Evolutionary conservation across 1,140 invertebrate species (phyloP), one percentile per base, ranked within the genome.

Genomic region (Aphelinus certus): DNA sequence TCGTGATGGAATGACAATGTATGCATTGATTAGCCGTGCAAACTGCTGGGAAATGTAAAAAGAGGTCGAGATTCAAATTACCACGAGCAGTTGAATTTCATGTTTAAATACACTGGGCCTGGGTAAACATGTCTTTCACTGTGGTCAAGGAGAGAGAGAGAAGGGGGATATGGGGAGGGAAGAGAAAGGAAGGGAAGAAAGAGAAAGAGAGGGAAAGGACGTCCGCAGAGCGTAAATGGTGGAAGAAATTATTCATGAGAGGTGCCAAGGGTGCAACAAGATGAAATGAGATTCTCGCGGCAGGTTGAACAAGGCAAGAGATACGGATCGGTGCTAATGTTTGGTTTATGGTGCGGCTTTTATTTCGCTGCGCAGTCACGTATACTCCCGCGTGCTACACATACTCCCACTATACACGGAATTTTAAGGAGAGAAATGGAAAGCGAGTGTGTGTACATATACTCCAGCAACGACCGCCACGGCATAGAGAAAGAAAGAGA

Each of bases 231-330:
- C 65, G 65, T 71, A 77, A 79, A 79, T 71, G 76, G 69, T 73
- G 78, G 71, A 77, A 76, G 81, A 83, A 80, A 83, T 83, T 83
- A 83, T 83, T 83, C 81, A 83, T 80, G 79, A 80, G 78, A 81
- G 79, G 78, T 79, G 78, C 79, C 78, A 79, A 72, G 72, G 73
- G 79, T 76, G 79, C 81, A 81, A 83, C 79, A 79, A 83, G 79
- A 83, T 76, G 81, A 79, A 76, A 82, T 76, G 79, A 79, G 79
- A 82, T 82, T 81, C 79, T 70, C 66, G 71, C 69, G 75, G 68
- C 77, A 77, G 79, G 74, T 78, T 72, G 77, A 78, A 77, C 74
- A 71, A 79, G 76, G 47, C 26, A 7, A n/a, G 53, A 81, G 81
- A 82, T 81, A 83, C 71, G 67, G 71, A 83, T 83, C 80, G 78